Percentiles rank a stretch among this genome's conserved stretches.
phyloP scores from a whole-genome alignment of 2,113 vertebrate species.

The Holacanthus passer region DNA sequence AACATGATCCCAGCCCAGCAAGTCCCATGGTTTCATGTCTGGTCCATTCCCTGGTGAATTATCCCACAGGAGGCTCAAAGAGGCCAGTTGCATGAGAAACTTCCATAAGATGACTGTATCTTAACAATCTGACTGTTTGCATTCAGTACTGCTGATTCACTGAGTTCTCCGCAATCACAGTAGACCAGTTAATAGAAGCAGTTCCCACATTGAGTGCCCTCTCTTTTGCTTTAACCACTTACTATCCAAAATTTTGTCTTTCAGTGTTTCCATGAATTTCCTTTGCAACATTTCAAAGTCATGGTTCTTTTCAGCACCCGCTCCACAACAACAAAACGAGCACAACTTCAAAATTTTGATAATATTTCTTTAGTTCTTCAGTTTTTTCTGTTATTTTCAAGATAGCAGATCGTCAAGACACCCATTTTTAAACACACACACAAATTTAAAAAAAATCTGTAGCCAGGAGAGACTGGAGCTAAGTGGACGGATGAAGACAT shows the following conservation, averaged over 20 bases:
- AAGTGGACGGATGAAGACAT: conserved; percentile 48
- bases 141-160: background rate
- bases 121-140: conserved; percentile 2
- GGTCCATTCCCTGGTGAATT: conserved; percentile 8
- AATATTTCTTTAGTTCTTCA: conserved; percentile 63
- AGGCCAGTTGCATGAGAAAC: conserved; percentile 4
- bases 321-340: conserved; percentile 65
- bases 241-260: conserved; percentile 5
- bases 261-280: background rate
- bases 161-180: conserved; percentile 11
- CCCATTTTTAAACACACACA: conserved; percentile 70
- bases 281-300: background rate
- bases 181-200: background rate
- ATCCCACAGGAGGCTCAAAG: conserved; percentile 22
- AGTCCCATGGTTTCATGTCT: conserved; percentile 30
- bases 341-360: conserved; percentile 58
- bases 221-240: background rate
- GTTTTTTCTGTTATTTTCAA: conserved; percentile 72
- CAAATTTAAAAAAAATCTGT: conserved; percentile 49
- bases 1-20: background rate
- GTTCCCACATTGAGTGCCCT: background rate
- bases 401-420: conserved; percentile 74
- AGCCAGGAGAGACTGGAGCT: conserved; percentile 65
- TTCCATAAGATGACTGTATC: background rate
- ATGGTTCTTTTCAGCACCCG: conserved; percentile 39